Percentiles rank a stretch among this genome's conserved stretches.
phyloP scores from a whole-genome alignment of 2,797 vertebrate species.

The Euphonia xanthogaster region DNA sequence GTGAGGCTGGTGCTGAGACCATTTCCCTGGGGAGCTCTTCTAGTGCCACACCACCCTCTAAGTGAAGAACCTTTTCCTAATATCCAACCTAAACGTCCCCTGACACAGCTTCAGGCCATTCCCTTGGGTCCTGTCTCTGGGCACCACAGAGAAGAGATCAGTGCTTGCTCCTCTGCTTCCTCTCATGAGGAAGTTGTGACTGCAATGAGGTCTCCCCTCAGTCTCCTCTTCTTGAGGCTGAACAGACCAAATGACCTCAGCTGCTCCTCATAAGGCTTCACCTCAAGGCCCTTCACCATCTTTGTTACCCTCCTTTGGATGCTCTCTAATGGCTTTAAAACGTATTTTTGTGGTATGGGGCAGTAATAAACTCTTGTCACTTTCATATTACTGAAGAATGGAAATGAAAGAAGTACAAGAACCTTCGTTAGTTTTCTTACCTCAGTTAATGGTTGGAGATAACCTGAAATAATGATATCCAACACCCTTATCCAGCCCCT shows the following conservation, averaged over 20 bases:
- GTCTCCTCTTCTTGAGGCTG: not conserved
- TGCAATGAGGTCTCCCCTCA: not conserved
- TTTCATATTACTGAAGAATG: not conserved
- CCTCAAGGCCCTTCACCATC: not conserved
- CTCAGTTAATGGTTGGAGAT: not conserved
- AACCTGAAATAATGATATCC: not conserved
- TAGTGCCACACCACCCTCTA: fast-evolving
- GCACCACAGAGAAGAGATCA: not conserved
- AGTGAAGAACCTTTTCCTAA: not conserved
- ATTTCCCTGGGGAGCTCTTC: not conserved
- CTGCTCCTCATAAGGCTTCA: fast-evolving
- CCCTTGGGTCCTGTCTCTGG: fast-evolving
- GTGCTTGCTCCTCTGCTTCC: not conserved
- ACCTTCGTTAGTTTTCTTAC: not conserved
- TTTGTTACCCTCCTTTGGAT: not conserved
- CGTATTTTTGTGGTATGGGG: not conserved
- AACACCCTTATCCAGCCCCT: not conserved
- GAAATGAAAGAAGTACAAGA: not conserved
- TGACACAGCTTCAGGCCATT: not conserved
- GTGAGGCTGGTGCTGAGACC: not conserved
- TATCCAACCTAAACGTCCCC: not conserved
- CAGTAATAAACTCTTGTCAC: not conserved
- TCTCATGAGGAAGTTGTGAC: fast-evolving
- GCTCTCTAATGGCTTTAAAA: not conserved
- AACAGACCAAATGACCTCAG: not conserved